Conservation (phyloP, 2,888 invertebrate species). For the Steinernema carpocapsae region DNA sequence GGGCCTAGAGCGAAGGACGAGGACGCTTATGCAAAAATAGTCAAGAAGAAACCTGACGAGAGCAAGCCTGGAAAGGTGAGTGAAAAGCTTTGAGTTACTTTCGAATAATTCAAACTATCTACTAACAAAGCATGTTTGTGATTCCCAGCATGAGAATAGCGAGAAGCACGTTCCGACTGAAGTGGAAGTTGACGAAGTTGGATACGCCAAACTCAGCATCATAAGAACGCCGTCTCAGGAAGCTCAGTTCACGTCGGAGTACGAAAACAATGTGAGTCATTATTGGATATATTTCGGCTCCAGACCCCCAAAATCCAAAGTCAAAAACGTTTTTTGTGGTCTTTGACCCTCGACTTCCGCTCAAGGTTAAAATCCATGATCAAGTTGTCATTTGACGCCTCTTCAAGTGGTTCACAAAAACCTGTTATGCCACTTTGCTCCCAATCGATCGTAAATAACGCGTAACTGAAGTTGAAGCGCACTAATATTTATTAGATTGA, state of each 20-base stretch:
- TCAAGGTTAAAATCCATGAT: too few species aligned
- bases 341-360: too few species aligned
- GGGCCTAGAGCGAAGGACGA: not conserved
- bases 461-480: not conserved
- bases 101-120: not conserved
- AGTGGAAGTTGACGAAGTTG: constrained; percentile 19
- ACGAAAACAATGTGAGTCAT: constrained; percentile 8
- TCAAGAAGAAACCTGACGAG: not conserved
- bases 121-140: not conserved
- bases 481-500: not conserved
- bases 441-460: constrained; percentile 26
- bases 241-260: not conserved
- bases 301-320: too few species aligned
- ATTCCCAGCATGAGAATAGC: constrained; percentile 11
- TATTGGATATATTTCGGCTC: not conserved
- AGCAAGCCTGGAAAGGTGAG: too few species aligned
- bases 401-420: not conserved
- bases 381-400: not conserved
- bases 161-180: too few species aligned
- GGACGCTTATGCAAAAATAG: constrained; percentile 6
- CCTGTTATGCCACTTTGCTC: not conserved
- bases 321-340: too few species aligned
- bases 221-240: constrained; percentile 8
- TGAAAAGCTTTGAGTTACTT: not conserved
- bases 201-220: not conserved